phyloP scores from a whole-genome alignment of 2,113 vertebrate genomes.

The Barbus barbus region DNA sequence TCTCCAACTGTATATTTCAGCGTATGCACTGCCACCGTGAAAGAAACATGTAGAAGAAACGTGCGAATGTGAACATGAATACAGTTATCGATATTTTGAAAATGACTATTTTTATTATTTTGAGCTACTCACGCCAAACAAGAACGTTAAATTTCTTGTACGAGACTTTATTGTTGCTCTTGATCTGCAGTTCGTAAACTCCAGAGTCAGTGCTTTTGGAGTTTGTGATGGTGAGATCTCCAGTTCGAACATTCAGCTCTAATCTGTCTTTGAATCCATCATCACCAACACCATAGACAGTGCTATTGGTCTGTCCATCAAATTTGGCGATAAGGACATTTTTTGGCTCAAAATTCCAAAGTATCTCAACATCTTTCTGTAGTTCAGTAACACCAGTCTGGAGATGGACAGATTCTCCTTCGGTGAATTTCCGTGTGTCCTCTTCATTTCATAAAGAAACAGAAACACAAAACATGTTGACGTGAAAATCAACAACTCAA shows the following conservation, averaged over 20 bases:
- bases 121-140: not conserved
- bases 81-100: no score
- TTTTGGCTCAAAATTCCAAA: not conserved
- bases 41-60: no score
- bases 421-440: not conserved
- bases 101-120: no score
- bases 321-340: not conserved
- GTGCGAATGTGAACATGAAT: no score
- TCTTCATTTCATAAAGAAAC: not conserved
- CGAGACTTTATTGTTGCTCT: not conserved
- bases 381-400: not conserved
- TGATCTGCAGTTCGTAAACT: not conserved
- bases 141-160: not conserved
- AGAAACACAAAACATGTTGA: not conserved
- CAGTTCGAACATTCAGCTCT: not conserved
- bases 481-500: not conserved
- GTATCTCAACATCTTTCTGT: not conserved
- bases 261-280: not conserved
- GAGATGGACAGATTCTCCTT: not conserved
- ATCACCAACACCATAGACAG: not conserved
- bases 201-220: not conserved
- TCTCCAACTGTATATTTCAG: not conserved
- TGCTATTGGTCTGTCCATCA: not conserved
- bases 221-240: not conserved
- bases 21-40: not conserved